Conservation (phyloP, 2,888 invertebrate genomes). For the Cyrtodaria siliqua region DNA sequence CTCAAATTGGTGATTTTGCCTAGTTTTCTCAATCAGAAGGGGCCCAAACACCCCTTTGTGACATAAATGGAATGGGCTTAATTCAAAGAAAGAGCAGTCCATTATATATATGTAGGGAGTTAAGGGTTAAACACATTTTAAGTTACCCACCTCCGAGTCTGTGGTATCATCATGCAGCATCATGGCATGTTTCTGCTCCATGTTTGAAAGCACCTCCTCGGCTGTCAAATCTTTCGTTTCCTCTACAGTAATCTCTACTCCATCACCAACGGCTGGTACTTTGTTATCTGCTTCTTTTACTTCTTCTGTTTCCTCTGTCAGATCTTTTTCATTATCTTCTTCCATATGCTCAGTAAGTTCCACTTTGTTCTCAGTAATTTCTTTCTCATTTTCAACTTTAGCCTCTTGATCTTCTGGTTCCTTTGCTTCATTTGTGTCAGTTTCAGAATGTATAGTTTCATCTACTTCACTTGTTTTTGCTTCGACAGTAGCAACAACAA, state of each 20-base stretch:
- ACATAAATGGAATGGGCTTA: too few relatives aligned
- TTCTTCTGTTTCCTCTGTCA: neutral
- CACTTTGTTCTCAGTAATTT: constrained; percentile 4
- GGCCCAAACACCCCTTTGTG: too few relatives aligned
- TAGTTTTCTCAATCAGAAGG: too few relatives aligned
- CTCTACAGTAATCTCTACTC: constrained; percentile 5
- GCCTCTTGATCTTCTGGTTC: constrained; percentile 20
- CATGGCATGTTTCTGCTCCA: constrained; percentile 31
- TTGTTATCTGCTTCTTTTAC: too few relatives aligned
- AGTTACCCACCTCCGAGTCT: constrained; percentile 64
- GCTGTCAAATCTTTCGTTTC: constrained; percentile 27
- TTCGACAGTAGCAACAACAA: constrained; percentile 4
- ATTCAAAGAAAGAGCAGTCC: too few relatives aligned
- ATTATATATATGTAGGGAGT: too few relatives aligned
- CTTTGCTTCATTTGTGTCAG: constrained; percentile 20
- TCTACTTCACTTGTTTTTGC: constrained; percentile 10
- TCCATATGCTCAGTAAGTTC: constrained; percentile 22
- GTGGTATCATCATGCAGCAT: constrained; percentile 58
- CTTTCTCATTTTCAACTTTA: constrained; percentile 13
- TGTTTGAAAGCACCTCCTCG: constrained; percentile 40
- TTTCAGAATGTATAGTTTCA: constrained; percentile 6
- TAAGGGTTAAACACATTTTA: too few relatives aligned
- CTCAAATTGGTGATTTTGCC: too few relatives aligned
- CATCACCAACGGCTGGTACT: too few relatives aligned
- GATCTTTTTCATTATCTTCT: too few relatives aligned